These are phyloP conservation scores for Poeciliopsis retropinna DNA, from an alignment of 2,113 vertebrate species.

Conservation along the genomic window DNA sequence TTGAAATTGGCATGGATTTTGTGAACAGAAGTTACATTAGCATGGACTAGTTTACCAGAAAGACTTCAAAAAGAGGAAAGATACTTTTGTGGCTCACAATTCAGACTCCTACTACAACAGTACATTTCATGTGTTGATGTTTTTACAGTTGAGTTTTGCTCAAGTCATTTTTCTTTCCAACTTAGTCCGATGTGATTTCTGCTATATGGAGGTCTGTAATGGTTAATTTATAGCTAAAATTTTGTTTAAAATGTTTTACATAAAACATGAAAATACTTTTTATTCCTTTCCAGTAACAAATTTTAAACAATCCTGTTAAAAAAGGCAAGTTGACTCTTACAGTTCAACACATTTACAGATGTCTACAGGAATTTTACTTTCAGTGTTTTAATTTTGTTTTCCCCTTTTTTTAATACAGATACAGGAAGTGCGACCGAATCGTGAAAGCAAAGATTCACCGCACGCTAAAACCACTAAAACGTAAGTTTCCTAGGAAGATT, in stretches of 20 bases:
- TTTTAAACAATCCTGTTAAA: constrained; percentile 36
- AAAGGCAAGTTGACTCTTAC: constrained; percentile 25
- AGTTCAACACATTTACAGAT: constrained; percentile 35
- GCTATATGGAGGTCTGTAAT: not conserved
- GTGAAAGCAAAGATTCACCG: constrained; percentile 82
- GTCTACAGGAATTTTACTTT: constrained; percentile 21
- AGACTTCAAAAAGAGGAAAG: not conserved
- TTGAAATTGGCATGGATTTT: too few species aligned
- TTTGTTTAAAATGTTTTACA: constrained; percentile 17
- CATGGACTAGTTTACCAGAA: not conserved
- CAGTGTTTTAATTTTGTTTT: not conserved
- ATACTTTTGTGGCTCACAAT: not conserved
- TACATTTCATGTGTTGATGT: not conserved
- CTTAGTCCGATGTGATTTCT: not conserved
- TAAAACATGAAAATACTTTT: constrained; percentile 32
- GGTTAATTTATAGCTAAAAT: constrained; percentile 15
- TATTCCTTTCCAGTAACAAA: constrained; percentile 33
- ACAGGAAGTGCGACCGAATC: constrained; percentile 86
- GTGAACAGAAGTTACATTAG: too few species aligned
- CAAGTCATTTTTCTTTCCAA: not conserved
- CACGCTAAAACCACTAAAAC: constrained; percentile 76
- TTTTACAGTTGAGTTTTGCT: not conserved
- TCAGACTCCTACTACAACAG: not conserved
- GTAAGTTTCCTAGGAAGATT: constrained; percentile 65
- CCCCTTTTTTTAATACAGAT: constrained; percentile 73